Conservation (phyloP, 2,797 vertebrate genomes). For the Lateolabrax maculatus region DNA sequence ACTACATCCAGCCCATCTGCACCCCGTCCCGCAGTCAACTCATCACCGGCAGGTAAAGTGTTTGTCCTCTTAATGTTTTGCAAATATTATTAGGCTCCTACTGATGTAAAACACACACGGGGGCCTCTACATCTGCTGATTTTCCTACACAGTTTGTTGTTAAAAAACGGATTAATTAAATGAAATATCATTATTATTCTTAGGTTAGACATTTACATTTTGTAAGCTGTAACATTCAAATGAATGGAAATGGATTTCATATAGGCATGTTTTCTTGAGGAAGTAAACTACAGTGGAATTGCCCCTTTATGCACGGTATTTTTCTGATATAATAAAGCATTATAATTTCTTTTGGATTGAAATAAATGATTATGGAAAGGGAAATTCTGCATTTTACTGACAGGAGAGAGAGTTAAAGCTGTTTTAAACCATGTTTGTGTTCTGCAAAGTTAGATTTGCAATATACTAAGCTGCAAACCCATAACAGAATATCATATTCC, state of each 20-base stretch:
- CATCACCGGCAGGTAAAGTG: conserved; percentile 95
- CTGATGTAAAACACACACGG: neutral
- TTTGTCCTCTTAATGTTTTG: neutral
- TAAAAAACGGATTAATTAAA: neutral
- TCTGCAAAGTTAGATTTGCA: too few species aligned
- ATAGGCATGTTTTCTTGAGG: neutral
- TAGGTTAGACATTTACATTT: neutral
- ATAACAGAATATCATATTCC: neutral
- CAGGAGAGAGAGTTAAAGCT: too few species aligned
- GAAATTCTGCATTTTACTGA: too few species aligned
- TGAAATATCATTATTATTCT: too few species aligned
- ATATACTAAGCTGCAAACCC: neutral
- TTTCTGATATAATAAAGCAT: neutral
- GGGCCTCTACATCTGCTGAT: neutral
- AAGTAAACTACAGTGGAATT: neutral
- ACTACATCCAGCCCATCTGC: conserved; percentile 98
- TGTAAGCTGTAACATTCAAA: neutral
- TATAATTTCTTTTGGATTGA: neutral
- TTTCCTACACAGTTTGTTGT: neutral
- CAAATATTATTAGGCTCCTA: neutral
- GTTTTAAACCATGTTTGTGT: too few species aligned
- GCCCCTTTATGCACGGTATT: too few species aligned
- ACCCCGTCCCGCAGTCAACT: conserved; percentile 97
- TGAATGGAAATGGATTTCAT: too few species aligned
- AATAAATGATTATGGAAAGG: too few species aligned